These are phyloP conservation scores for Adoxophyes honmai DNA, from an alignment of 1,140 invertebrate species.

Conservation along the genomic window DNA sequence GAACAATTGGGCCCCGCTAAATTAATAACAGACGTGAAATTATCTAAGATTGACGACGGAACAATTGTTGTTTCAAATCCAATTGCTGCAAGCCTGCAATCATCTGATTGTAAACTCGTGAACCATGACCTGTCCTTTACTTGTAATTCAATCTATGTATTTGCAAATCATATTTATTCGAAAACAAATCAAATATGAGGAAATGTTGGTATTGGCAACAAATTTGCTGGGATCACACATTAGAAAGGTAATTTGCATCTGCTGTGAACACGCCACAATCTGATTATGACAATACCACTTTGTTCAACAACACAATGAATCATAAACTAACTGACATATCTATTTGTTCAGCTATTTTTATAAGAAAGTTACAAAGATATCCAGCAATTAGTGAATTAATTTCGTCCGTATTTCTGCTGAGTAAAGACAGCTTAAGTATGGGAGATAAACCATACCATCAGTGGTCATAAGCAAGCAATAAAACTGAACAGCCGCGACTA, in stretches of 20 bases:
- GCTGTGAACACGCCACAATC: not conserved
- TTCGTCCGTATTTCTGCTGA: not conserved
- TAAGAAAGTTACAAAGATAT: too few relatives aligned
- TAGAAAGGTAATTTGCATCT: too few relatives aligned
- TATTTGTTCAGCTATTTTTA: too few relatives aligned
- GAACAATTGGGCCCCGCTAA: slow-evolving; percentile 24
- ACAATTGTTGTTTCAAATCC: slow-evolving; percentile 35
- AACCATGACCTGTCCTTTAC: slow-evolving; percentile 44
- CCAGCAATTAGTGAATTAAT: too few relatives aligned
- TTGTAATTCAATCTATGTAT: slow-evolving; percentile 31
- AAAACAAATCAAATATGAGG: not conserved
- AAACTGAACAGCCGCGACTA: not conserved
- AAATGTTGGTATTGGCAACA: too few relatives aligned
- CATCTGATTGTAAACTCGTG: slow-evolving; percentile 35
- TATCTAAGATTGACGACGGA: slow-evolving; percentile 38
- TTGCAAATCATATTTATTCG: not conserved
- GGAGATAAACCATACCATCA: not conserved
- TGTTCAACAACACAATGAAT: not conserved
- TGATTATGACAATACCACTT: not conserved
- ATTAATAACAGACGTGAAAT: slow-evolving; percentile 43
- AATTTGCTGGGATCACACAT: too few relatives aligned
- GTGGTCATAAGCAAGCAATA: slow-evolving; percentile 1
- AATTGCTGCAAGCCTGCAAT: slow-evolving; percentile 31
- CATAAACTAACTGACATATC: too few relatives aligned
- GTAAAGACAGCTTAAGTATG: not conserved